A percentile compares a stretch with the other conserved stretches of the same genome.
These are phyloP conservation scores for Drosophila setifemur DNA, from an alignment of 1,140 invertebrate genomes.

Conservation along the genomic window DNA sequence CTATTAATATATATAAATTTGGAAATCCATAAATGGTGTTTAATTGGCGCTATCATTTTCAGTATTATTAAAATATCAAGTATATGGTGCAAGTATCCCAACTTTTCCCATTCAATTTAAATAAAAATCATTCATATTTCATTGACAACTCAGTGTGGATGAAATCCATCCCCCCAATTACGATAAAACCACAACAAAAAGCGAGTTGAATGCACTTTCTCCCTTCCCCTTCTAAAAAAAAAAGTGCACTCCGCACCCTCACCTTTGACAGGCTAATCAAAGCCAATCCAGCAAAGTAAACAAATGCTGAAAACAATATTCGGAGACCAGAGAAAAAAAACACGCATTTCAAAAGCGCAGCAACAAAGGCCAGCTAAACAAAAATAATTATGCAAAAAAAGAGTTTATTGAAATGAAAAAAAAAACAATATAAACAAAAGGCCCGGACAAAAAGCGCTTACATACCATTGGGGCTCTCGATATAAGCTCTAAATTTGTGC, in stretches of 20 bases:
- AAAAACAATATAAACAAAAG: background rate
- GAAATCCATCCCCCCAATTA: too few relatives aligned
- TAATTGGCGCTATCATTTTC: too few relatives aligned
- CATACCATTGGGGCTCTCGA: background rate
- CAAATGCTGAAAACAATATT: conserved; percentile 41
- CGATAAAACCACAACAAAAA: too few relatives aligned
- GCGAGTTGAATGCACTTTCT: conserved; percentile 17
- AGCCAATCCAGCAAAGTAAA: conserved; percentile 39
- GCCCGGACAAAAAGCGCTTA: background rate
- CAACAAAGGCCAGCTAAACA: conserved; percentile 29
- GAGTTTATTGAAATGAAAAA: conserved; percentile 6
- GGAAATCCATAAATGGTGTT: too few relatives aligned
- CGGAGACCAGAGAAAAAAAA: conserved; percentile 1
- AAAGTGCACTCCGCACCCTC: background rate
- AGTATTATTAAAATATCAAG: too few relatives aligned
- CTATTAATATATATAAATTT: too few relatives aligned
- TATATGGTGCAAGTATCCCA: too few relatives aligned
- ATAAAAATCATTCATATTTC: too few relatives aligned
- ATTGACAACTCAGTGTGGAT: too few relatives aligned
- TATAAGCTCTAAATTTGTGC: conserved; percentile 23
- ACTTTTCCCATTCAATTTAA: too few relatives aligned
- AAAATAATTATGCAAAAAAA: background rate
- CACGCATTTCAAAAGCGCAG: conserved; percentile 27
- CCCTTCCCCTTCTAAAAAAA: background rate
- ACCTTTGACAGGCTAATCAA: conserved; percentile 37